Evolutionary conservation across 2,113 vertebrate species (phyloP), one percentile per base, ranked within the genome.

Genomic region (Salvelinus fontinalis): DNA sequence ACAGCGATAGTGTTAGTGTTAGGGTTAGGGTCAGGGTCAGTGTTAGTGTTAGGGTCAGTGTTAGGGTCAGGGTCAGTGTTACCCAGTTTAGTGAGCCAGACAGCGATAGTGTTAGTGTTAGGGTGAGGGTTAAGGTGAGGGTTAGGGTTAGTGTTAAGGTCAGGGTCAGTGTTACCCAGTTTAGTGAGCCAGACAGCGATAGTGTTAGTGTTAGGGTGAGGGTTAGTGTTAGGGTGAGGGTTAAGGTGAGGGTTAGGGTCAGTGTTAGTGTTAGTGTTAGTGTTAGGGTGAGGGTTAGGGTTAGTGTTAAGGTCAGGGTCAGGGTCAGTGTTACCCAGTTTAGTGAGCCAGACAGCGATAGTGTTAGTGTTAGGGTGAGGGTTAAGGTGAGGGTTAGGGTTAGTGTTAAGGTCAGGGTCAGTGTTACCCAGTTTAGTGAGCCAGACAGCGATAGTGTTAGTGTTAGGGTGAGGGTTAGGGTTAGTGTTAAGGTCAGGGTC

Each of bases 371-470:
- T 7, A 39, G 34, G 7, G 34, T 39, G 2, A 39, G 31, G 31
- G 4, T 31, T 6, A 11, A 16, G 24, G 8, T 73, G 1, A 39
- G 34, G 34, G 29, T 20, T 7, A 34, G 31, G 6, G 54, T 12
- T 0, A 39, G 4, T 2, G 59, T 65, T 48, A 29, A 2, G 29
- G 29, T 29, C 0, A 29, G 29, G 3, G 3, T 29, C 1, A 29
- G 29, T 4, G 29, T 29, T 29, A 29, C 98, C 98, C 5, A 99
- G 97, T 91, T 99, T n/a, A n/a, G n/a, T n/a, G n/a, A n/a, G n/a
- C n/a, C n/a, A n/a, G n/a, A n/a, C n/a, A n/a, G n/a, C n/a, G n/a
- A n/a, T n/a, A n/a, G n/a, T n/a, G n/a, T n/a, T 24, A 31, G 5
- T 60, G 11, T 20, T 7, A 34, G 31, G 6, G 54, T 12, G 0